Conservation (phyloP, 2,797 vertebrate species). For the Melanogrammus aeglefinus region DNA sequence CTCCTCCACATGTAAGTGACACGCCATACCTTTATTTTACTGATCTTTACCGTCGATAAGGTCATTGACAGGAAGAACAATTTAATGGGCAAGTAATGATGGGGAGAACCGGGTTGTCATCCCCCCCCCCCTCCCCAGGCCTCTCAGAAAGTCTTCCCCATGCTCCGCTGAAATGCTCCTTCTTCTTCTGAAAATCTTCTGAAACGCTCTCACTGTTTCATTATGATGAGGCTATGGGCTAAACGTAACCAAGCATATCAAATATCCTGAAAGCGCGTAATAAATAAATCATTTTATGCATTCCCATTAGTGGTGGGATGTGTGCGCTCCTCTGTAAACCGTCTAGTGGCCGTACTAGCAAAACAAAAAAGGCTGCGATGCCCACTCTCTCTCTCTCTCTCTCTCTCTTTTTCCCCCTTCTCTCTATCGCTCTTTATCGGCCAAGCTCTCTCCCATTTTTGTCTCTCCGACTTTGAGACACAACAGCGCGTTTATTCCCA, state of each 20-base stretch:
- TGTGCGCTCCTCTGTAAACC: constrained; percentile 70
- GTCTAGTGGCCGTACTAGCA: constrained; percentile 62
- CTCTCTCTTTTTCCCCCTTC: not conserved
- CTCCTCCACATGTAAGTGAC: not conserved
- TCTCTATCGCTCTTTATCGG: not conserved
- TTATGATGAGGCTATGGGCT: constrained; percentile 79
- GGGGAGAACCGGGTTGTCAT: constrained; percentile 74
- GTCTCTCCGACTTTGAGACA: constrained; percentile 23
- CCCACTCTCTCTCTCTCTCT: constrained; percentile 9
- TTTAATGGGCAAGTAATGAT: constrained; percentile 19
- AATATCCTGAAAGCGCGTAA: constrained; percentile 75
- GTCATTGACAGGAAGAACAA: constrained; percentile 74
- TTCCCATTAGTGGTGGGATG: constrained; percentile 69
- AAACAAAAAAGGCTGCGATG: constrained; percentile 57
- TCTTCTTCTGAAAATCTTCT: constrained; percentile 44
- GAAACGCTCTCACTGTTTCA: constrained; percentile 74
- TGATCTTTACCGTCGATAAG: constrained; percentile 47
- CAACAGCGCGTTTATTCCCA: constrained; percentile 15
- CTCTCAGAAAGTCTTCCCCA: constrained; percentile 53
- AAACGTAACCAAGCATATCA: constrained; percentile 79
- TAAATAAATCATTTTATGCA: constrained; percentile 82
- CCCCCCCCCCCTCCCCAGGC: constrained; percentile 20
- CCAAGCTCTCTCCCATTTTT: constrained; percentile 20
- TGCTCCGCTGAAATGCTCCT: constrained; percentile 65
- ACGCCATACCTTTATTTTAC: constrained; percentile 22